Evolutionary conservation across 2,797 vertebrate species (phyloP), one percentile per base, ranked within the genome.

Genomic region (Novumbra hubbsi): DNA sequence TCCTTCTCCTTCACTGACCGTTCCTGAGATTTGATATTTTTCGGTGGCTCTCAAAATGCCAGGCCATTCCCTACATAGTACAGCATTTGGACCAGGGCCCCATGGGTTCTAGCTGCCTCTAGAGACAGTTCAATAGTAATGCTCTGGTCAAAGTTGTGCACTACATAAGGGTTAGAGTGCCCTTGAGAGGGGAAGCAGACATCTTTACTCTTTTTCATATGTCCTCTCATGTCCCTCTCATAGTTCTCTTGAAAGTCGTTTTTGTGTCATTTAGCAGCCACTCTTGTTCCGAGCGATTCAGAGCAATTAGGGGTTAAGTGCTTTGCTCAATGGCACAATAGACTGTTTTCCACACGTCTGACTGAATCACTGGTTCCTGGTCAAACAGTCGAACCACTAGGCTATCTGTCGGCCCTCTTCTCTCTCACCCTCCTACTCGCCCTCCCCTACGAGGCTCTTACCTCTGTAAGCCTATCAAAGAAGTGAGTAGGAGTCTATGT

Each of bases 401-500:
- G 41, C 41, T 45, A 45, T 45, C 41, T 45, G 41, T 45, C 41
- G 11, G 41, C 6, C 41, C 41, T 12, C 41, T 12, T 12, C 2
- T 8, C 41, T 8, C 41, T 8, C 41, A 1, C 41, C 6, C 41
- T 8, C 41, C 41, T 8, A 2, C 67, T 15, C 30, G 8, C 32
- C 38, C 52, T 60, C 50, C 19, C 5, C 8, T 8, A 21, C 16
- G 27, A 57, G 84, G 84, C 15, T 21, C 76, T 72, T 71, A 75
- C 85, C 80, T 85, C 85, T 83, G 69, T 70, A 79, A 75, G 73
- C 78, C 78, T 83, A 79, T 87, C 85, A 82, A 41, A 72, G 27
- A 71, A 76, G 76, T 77, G 74, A 84, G 77, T 73, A 80, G 63
- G 78, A 69, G 73, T 73, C 65, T 79, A 71, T 12, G 21, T 57